A percentile compares a stretch with the other conserved stretches of the same genome.
Conservation (phyloP, 2,113 vertebrate genomes). For the Gnathonemus longibarbis region DNA sequence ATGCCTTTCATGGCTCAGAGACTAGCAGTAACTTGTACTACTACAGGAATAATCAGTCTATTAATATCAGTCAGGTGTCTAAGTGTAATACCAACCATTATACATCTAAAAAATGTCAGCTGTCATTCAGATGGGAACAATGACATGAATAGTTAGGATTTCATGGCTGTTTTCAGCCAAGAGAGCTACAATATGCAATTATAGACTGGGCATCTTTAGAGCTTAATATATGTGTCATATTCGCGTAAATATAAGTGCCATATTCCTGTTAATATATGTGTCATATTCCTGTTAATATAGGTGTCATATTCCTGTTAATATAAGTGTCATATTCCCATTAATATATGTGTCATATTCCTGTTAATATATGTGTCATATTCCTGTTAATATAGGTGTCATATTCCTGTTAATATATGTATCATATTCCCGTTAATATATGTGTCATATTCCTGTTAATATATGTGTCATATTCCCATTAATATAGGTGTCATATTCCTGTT, state of each 20-base stretch:
- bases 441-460: too few relatives aligned
- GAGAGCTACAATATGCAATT: background rate
- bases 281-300: too few relatives aligned
- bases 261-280: too few relatives aligned
- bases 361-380: too few relatives aligned
- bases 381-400: too few relatives aligned
- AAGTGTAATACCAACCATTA: background rate
- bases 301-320: too few relatives aligned
- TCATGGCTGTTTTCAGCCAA: background rate
- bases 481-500: too few relatives aligned
- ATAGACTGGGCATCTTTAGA: background rate
- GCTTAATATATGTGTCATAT: background rate
- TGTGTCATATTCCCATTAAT: too few relatives aligned
- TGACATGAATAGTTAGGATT: background rate
- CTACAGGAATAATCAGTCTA: background rate
- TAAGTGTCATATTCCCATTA: accelerated
- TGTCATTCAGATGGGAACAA: background rate
- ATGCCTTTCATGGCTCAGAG: background rate
- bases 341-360: too few relatives aligned
- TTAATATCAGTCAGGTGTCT: conserved; percentile 1
- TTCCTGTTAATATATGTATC: too few relatives aligned
- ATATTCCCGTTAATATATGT: too few relatives aligned
- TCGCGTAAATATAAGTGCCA: background rate
- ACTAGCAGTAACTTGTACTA: background rate
- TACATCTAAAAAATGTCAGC: background rate